Base-by-base conservation (phyloP, 1,140 invertebrate genomes). In the Tetramorium alpestre region DNA sequence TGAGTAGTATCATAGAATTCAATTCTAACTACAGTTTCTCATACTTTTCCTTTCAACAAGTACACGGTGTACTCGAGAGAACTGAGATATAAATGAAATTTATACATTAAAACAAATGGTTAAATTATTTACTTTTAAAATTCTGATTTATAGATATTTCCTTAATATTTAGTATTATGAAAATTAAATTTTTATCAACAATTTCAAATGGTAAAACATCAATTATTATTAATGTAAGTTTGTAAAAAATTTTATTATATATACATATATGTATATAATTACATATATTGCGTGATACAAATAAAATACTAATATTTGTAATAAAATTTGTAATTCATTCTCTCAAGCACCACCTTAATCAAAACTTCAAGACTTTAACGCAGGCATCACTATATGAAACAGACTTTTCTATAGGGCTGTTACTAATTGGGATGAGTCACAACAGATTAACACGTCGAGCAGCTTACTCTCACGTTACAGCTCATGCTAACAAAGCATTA, bases 381-480 rank as follows among this genome's bases (percentile, higher is more conserved):
- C 89, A 90, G 65, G 89, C 89, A 90, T 88, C 49, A 80, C 89
- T 81, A 81, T 89, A 67, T 76, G 88, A 73, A 60, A 90, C 54
- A 69, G 81, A 88, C 28, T 81, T 76, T 33, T 90, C 89, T 90
- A 90, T 65, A 22, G 86, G 87, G 60, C n/a, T 22, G 72, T 90
- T 18, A 81, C 89, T 90, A 90, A 90, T 60, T 90, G 82, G 89
- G 87, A 51, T 89, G 33, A 84, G 72, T 90, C 78, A 88, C 89
- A 90, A 90, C 89, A 91, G 69, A 89, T 85, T 91, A 90, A 91
- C 87, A 92, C 80, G 91, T 91, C 92, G 92, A 93, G 92, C 92
- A 93, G 93, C 92, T 92, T 92, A 92, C 90, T 90, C 86, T 92
- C 67, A n/a, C 38, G 47, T 92, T 76, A 89, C 90, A 90, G 89